Evolutionary conservation across 2,888 invertebrate species (phyloP).

Genomic region (Phymatocera aterrima): DNA sequence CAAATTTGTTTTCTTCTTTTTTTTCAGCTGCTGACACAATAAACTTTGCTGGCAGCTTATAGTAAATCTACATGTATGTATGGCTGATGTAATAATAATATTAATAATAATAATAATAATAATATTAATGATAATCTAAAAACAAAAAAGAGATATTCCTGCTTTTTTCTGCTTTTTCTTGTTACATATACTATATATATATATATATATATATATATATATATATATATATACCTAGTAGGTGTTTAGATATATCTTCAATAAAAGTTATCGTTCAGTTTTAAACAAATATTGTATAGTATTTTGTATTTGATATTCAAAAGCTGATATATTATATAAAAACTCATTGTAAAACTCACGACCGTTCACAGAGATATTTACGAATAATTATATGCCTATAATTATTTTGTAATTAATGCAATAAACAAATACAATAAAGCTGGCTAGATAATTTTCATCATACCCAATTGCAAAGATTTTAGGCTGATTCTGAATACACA

Average conservation of each 20-base stretch:
- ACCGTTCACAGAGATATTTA: no score
- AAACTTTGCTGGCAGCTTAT: conserved; percentile 37
- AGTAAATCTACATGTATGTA: neutral
- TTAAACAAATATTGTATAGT: conserved; percentile 7
- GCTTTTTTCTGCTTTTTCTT: neutral
- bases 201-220: neutral
- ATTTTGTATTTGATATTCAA: neutral
- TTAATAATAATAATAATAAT: neutral
- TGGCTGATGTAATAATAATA: conserved; percentile 4
- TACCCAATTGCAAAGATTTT: neutral
- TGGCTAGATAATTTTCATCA: conserved; percentile 7
- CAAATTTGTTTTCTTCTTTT: conserved; percentile 1
- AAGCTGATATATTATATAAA: neutral
- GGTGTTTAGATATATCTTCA: no score
- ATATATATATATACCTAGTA: no score
- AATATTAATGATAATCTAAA: conserved; percentile 10
- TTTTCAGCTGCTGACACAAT: neutral
- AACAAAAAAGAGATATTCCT: conserved; percentile 2
- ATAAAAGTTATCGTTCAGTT: no score
- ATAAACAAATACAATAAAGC: conserved; percentile 19
- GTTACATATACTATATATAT: neutral
- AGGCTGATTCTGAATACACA: neutral
- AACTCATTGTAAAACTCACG: neutral
- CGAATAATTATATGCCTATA: conserved; percentile 2
- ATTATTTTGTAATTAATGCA: conserved; percentile 15